A percentile compares a stretch with the other conserved stretches of the same genome.
phyloP scores from a whole-genome alignment of 2,888 invertebrate genomes.

The Oligia strigilis region DNA sequence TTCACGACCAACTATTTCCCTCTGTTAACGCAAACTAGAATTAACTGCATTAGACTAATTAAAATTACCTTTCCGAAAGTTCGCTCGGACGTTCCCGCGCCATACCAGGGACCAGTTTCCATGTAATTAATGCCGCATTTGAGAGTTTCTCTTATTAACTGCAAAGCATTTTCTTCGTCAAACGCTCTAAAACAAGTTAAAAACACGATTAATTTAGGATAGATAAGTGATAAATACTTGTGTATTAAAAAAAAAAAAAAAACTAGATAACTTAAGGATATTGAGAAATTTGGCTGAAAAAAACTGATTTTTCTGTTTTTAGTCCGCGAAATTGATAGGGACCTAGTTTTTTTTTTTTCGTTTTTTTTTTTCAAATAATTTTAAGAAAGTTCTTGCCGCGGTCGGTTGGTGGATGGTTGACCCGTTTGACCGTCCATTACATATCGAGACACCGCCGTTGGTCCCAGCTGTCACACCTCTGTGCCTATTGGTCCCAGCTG shows the following conservation, averaged over 20 bases:
- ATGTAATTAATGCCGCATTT: conserved; percentile 96
- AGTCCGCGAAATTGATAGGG: neutral
- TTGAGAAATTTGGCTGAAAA: too few relatives aligned
- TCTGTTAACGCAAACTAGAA: neutral
- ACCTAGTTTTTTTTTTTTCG: neutral
- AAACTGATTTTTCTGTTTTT: too few relatives aligned
- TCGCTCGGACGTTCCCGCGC: conserved; percentile 95
- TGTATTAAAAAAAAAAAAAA: too few relatives aligned
- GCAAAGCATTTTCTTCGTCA: conserved; percentile 92
- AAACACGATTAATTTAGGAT: neutral
- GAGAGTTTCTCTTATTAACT: conserved; percentile 93
- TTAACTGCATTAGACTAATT: neutral
- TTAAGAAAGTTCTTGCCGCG: neutral
- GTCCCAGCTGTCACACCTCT: neutral
- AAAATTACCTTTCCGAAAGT: conserved; percentile 93
- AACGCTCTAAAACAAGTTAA: conserved; percentile 87
- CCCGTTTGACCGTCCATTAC: neutral
- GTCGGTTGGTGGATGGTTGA: neutral
- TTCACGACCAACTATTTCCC: neutral
- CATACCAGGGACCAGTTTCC: conserved; percentile 98
- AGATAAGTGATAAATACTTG: too few relatives aligned
- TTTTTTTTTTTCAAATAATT: neutral
- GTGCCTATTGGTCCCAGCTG: neutral
- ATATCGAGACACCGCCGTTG: neutral
- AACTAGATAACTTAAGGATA: too few relatives aligned